Base-by-base conservation (phyloP, 1,140 invertebrate genomes). In the Listronotus bonariensis region DNA sequence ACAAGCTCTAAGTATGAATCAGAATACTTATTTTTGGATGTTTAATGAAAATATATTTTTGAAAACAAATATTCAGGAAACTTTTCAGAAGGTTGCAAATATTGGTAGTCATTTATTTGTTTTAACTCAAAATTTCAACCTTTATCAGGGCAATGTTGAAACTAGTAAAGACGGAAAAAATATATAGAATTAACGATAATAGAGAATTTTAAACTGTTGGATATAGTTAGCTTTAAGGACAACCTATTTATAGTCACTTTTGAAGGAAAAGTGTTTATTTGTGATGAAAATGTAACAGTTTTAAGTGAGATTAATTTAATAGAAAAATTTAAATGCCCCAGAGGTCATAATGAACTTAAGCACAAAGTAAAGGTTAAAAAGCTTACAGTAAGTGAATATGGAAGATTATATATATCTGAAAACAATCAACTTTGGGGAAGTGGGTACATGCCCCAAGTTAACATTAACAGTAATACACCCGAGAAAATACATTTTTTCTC, bases 341-440 rank as follows among this genome's bases (percentile, higher is more conserved):
- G 88, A 73, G 87, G 87, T 14, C 83, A 84, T 71, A 86, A 82
- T 74, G 84, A 84, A 67, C 81, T 82, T 31, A 86, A 82, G 73
- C 83, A 81, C 65, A 82, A 83, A 76, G 81, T 86, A 14, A 87
- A 84, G 77, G 82, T 88, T 38, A 84, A 84, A 72, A 82, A 82
- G 69, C 78, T 90, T 60, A 82, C 84, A 8, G 82, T 84, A 43
- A 86, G 81, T 69, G 84, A 86, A 68, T 83, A 82, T 74, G 83
- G 85, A 7, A 78, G 83, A 58, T 78, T 90, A 7, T 89, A 86
- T 77, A 82, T 89, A 18, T 87, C 86, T 34, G 85, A 87, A 68
- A 83, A 79, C 77, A 87, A 88, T 17, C 86, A 91, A 63, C 77
- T 92, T 9, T 92, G 89, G 89, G 87, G 85, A 0, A 88, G 84